Percentiles rank a stretch among this genome's conserved stretches.
phyloP scores from a whole-genome alignment of 2,797 vertebrate genomes.

The Oryzias dopingdopingensis region DNA sequence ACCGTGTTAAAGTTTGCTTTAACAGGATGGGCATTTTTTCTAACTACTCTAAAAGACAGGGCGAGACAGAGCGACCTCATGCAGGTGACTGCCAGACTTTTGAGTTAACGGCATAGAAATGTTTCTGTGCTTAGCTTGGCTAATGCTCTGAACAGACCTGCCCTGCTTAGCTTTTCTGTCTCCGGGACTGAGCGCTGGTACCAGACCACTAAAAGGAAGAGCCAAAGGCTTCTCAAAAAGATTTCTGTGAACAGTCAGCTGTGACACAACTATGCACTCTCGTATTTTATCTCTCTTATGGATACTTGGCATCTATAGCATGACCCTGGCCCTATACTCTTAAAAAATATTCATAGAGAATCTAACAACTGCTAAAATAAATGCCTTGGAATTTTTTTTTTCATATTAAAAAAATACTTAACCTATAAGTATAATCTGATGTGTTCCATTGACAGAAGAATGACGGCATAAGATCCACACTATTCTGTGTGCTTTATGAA shows the following conservation, averaged over 20 bases:
- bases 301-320: slow-evolving; percentile 50
- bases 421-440: too few relatives aligned
- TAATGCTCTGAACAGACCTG: slow-evolving; percentile 55
- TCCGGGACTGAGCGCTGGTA: slow-evolving; percentile 61
- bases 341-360: too few relatives aligned
- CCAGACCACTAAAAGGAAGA: slow-evolving; percentile 54
- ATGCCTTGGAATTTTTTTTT: too few relatives aligned
- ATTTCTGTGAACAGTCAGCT: slow-evolving; percentile 60
- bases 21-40: slow-evolving; percentile 22
- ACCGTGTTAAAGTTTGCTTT: slow-evolving; percentile 29
- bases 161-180: slow-evolving; percentile 67
- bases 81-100: slow-evolving; percentile 70
- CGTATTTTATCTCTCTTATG: slow-evolving; percentile 45
- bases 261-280: slow-evolving; percentile 52
- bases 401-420: too few relatives aligned
- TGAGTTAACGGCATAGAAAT: slow-evolving; percentile 78
- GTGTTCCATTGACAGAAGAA: too few relatives aligned
- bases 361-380: too few relatives aligned
- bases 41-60: too few relatives aligned
- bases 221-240: slow-evolving; percentile 60
- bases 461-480: too few relatives aligned
- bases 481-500: too few relatives aligned
- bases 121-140: slow-evolving; percentile 79
- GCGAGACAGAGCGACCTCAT: slow-evolving; percentile 57
- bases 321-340: slow-evolving; percentile 12